A percentile compares a stretch with the other conserved stretches of the same genome.
Conservation (phyloP, 1,140 invertebrate genomes). For the Cotesia glomerata region DNA sequence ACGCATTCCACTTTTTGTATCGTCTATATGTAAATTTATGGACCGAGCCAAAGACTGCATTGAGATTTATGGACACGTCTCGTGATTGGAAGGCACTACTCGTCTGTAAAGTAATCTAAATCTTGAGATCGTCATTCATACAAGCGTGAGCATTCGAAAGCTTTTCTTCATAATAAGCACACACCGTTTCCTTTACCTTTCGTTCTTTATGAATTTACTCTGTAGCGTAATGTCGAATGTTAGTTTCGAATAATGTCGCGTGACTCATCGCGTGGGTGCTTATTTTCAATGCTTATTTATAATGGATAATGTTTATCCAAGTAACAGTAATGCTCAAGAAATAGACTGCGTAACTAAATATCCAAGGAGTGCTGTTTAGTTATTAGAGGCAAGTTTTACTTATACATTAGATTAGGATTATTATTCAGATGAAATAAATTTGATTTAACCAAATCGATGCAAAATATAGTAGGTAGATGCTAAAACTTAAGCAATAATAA, state of each 20-base stretch:
- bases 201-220: background rate
- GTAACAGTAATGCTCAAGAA: too few relatives aligned
- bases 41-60: background rate
- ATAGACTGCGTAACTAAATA: too few relatives aligned
- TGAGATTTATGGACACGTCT: slow-evolving; percentile 11
- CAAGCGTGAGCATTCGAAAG: background rate
- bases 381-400: too few relatives aligned
- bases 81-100: slow-evolving; percentile 19
- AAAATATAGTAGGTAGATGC: too few relatives aligned
- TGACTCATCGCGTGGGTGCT: slow-evolving; percentile 5
- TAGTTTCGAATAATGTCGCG: background rate
- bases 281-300: background rate
- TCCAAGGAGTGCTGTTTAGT: too few relatives aligned
- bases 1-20: background rate
- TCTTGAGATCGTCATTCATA: slow-evolving; percentile 9
- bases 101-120: slow-evolving; percentile 1
- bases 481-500: too few relatives aligned
- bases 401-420: too few relatives aligned
- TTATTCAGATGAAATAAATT: too few relatives aligned
- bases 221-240: slow-evolving; percentile 2
- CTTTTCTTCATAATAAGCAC: slow-evolving; percentile 6
- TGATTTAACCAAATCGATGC: too few relatives aligned
- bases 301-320: too few relatives aligned
- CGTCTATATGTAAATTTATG: slow-evolving; percentile 3
- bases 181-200: background rate